A percentile compares a stretch with the other conserved stretches of the same genome.
Conservation (phyloP, 2,888 invertebrate genomes). For the Alviniconcha strummeri region DNA sequence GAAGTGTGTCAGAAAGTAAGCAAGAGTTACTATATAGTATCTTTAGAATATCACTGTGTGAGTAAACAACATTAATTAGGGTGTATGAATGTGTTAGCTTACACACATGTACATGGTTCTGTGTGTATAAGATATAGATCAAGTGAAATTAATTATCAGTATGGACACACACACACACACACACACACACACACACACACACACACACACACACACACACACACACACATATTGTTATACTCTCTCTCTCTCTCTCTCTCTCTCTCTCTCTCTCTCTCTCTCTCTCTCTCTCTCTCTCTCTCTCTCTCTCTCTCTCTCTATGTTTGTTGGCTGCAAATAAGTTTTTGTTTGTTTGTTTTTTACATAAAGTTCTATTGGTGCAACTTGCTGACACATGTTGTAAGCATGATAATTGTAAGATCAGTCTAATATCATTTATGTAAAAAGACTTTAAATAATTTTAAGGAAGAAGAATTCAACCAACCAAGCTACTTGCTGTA, state of each 20-base stretch:
- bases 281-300: not conserved
- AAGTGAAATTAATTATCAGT: not conserved
- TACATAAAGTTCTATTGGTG: too few species aligned
- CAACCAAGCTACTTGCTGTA: too few species aligned
- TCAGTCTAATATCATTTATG: not conserved
- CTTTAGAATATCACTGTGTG: too few species aligned
- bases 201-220: not conserved
- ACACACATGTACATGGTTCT: not conserved
- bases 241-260: not conserved
- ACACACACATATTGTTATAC: not conserved
- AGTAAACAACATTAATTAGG: not conserved
- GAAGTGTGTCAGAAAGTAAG: not conserved
- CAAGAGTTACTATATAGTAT: not conserved
- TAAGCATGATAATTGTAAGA: too few species aligned
- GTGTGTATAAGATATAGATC: not conserved
- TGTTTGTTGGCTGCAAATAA: not conserved
- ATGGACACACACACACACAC: not conserved
- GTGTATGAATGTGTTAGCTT: not conserved
- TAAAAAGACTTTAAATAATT: not conserved
- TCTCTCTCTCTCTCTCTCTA: conserved; percentile 2
- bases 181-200: not conserved
- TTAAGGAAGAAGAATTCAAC: too few species aligned
- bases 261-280: conserved; percentile 7
- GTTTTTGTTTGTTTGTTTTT: not conserved
- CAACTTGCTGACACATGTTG: too few species aligned